Percentiles rank a stretch among this genome's conserved stretches.
Evolutionary conservation across 1,140 invertebrate species (phyloP).

Genomic region (Zaprionus vittiger): DNA sequence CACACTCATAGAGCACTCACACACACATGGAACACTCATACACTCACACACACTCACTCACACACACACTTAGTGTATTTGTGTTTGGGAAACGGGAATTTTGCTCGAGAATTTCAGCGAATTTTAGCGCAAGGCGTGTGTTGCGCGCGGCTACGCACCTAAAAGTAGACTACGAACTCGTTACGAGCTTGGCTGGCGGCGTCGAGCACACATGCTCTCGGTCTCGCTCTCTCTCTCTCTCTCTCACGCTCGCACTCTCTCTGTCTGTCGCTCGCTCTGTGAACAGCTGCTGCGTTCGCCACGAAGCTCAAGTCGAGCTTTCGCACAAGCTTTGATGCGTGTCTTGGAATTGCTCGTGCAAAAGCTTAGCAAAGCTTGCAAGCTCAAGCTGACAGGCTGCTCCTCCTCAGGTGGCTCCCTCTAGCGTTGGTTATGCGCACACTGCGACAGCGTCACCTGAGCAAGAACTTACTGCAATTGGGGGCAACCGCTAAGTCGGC

Average conservation of each 20-base stretch:
- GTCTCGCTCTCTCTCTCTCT: slow-evolving; percentile 5
- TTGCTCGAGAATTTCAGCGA: background rate
- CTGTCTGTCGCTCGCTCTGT: background rate
- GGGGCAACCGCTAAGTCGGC: no score
- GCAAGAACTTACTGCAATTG: no score
- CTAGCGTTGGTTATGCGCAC: no score
- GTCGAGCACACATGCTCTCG: slow-evolving; percentile 32
- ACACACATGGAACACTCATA: background rate
- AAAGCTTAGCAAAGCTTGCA: background rate
- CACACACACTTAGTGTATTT: slow-evolving; percentile 6
- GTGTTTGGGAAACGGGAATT: background rate
- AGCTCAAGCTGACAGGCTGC: no score
- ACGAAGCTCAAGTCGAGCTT: background rate
- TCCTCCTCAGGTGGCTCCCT: no score
- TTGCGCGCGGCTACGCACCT: slow-evolving; percentile 80
- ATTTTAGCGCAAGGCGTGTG: slow-evolving; percentile 39
- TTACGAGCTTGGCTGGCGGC: slow-evolving; percentile 34
- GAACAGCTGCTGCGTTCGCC: slow-evolving; percentile 2
- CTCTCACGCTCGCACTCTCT: background rate
- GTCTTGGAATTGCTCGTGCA: background rate
- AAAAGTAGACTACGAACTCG: slow-evolving; percentile 81
- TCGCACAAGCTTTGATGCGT: background rate
- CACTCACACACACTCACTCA: background rate
- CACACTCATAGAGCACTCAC: background rate
- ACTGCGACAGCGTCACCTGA: no score